Percentiles rank a stretch among this genome's conserved stretches.
phyloP scores from a whole-genome alignment of 1,140 invertebrate genomes.

The Drosophila nasuta region DNA sequence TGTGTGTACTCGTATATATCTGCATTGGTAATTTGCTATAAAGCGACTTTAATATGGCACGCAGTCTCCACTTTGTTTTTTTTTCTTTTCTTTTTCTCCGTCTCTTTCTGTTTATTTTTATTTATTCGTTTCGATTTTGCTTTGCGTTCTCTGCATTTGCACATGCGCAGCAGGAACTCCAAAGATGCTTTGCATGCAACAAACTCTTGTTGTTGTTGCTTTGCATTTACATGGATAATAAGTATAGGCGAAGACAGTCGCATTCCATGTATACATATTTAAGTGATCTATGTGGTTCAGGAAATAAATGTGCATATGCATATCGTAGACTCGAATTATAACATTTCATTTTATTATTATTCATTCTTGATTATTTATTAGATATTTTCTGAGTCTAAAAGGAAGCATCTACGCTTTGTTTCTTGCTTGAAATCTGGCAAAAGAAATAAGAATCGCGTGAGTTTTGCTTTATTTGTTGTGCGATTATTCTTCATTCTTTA shows the following conservation, averaged over 20 bases:
- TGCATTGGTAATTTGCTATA: slow-evolving; percentile 80
- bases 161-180: slow-evolving; percentile 41
- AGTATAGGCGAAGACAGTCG: not conserved
- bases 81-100: not conserved
- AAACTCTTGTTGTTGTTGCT: slow-evolving; percentile 19
- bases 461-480: no score
- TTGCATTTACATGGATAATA: slow-evolving; percentile 68
- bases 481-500: no score
- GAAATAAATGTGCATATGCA: not conserved
- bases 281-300: not conserved
- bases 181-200: slow-evolving; percentile 64
- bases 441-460: no score
- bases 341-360: no score
- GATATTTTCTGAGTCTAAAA: no score
- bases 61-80: slow-evolving; percentile 36
- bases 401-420: no score
- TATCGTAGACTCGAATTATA: not conserved
- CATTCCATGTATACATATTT: not conserved
- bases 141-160: slow-evolving; percentile 31
- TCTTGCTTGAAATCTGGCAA: no score
- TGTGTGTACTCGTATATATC: slow-evolving; percentile 73
- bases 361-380: no score
- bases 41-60: slow-evolving; percentile 78
- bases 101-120: not conserved
- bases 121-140: not conserved